Evolutionary conservation across 1,140 invertebrate genomes (phyloP).

Genomic region (Anastatus disparis): DNA sequence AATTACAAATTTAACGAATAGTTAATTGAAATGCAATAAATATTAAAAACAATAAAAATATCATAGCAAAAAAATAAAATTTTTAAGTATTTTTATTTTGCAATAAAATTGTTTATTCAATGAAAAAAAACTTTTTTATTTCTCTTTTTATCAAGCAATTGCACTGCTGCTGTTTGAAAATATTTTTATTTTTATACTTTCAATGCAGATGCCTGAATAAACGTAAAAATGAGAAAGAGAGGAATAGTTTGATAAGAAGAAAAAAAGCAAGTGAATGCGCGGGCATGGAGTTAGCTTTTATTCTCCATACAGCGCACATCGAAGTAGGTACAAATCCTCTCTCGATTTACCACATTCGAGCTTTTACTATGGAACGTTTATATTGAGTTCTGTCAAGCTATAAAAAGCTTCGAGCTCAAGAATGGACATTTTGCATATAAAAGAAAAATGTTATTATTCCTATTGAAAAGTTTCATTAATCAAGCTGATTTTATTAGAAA

Average conservation of each 20-base stretch:
- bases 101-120: too few species aligned
- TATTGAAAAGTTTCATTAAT: not conserved
- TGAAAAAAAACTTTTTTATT: too few species aligned
- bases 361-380: not conserved
- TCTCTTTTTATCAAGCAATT: too few species aligned
- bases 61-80: too few species aligned
- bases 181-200: too few species aligned
- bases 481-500: too few species aligned
- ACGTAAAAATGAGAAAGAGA: not conserved
- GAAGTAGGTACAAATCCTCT: conserved; percentile 9
- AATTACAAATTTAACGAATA: too few species aligned
- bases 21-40: too few species aligned
- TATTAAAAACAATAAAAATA: too few species aligned
- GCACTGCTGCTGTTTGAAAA: too few species aligned
- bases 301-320: not conserved
- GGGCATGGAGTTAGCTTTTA: not conserved
- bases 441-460: not conserved
- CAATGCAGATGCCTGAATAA: too few species aligned
- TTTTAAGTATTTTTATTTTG: too few species aligned
- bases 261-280: not conserved
- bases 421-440: conserved; percentile 4
- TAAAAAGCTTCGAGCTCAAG: not conserved
- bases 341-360: not conserved
- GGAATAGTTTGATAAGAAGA: not conserved
- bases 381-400: not conserved